Percentiles rank a stretch among this genome's conserved stretches.
These are phyloP conservation scores for Cnemophilus loriae DNA, from an alignment of 2,113 vertebrate species.

Conservation along the genomic window DNA sequence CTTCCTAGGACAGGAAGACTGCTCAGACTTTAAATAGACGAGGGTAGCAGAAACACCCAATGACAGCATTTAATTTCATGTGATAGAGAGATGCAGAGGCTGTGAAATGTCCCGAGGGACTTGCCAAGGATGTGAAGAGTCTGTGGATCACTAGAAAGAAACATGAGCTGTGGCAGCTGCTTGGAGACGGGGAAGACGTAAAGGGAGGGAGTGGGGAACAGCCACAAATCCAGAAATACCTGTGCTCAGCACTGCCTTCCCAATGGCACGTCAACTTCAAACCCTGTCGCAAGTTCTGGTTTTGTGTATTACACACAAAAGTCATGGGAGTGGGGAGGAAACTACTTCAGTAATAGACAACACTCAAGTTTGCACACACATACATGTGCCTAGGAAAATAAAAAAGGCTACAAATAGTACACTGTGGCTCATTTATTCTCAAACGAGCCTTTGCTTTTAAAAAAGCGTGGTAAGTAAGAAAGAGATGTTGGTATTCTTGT, in stretches of 20 bases:
- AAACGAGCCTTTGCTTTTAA: background rate
- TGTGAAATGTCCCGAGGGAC: background rate
- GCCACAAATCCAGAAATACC: background rate
- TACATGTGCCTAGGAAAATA: background rate
- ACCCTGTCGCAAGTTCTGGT: fast-evolving
- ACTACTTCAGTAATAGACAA: background rate
- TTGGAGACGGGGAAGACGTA: background rate
- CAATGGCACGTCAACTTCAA: background rate
- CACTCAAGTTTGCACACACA: background rate
- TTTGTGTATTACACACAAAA: background rate
- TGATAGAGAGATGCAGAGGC: background rate
- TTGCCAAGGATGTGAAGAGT: background rate
- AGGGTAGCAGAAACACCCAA: background rate
- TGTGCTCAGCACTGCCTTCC: background rate
- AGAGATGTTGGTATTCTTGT: background rate
- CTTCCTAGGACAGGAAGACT: background rate
- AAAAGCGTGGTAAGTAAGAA: background rate
- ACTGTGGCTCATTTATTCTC: background rate
- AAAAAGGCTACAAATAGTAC: background rate
- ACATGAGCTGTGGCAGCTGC: background rate
- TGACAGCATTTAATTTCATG: background rate
- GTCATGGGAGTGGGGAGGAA: background rate
- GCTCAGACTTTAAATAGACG: background rate
- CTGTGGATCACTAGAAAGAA: background rate
- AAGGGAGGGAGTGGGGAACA: background rate